phyloP scores from a whole-genome alignment of 2,113 vertebrate genomes.

The Corythaeola cristata region DNA sequence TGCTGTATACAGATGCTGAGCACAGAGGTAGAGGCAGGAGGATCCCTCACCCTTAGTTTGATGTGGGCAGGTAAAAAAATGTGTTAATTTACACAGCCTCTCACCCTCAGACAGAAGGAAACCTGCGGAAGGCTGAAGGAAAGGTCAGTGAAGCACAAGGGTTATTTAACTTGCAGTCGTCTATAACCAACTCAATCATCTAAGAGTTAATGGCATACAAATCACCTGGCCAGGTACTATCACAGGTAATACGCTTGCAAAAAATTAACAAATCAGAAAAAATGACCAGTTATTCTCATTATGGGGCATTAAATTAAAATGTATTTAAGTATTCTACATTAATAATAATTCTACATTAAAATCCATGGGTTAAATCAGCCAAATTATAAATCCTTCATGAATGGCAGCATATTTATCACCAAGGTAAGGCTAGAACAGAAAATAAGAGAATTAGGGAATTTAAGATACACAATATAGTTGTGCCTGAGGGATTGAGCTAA shows the following conservation, averaged over 20 bases:
- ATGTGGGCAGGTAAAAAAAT: background rate
- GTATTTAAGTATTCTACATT: background rate
- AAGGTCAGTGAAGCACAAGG: background rate
- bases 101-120: background rate
- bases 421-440: background rate
- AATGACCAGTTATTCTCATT: background rate
- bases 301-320: background rate
- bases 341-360: background rate
- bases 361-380: background rate
- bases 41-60: background rate
- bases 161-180: background rate
- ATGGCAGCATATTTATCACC: background rate
- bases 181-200: background rate
- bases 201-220: background rate
- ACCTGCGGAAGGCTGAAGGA: background rate
- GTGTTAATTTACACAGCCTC: rapidly evolving
- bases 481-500: background rate
- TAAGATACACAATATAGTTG: background rate
- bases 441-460: background rate
- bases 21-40: background rate
- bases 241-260: background rate
- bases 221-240: background rate
- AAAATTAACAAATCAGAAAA: background rate
- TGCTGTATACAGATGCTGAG: background rate
- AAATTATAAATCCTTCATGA: background rate